Percentiles rank a stretch among this genome's conserved stretches.
Evolutionary conservation across 1,140 invertebrate species (phyloP).

Genomic region (Temnothorax nylanderi): DNA sequence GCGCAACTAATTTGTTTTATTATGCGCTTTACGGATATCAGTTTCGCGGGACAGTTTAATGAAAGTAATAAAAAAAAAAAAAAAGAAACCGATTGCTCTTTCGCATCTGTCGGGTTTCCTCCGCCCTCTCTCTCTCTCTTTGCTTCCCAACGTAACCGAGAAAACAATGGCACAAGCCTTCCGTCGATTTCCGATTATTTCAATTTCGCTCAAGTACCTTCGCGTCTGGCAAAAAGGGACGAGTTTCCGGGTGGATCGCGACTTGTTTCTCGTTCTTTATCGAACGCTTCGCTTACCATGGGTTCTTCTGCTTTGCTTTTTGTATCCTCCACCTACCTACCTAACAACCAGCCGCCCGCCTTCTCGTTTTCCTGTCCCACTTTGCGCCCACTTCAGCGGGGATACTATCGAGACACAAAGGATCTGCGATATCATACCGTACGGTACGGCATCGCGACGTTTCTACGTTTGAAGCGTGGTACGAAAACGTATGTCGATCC

Average conservation of each 20-base stretch:
- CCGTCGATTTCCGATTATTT: conserved; percentile 68
- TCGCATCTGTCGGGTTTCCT: not conserved
- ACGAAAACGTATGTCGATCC: conserved; percentile 13
- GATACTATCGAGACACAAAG: conserved; percentile 29
- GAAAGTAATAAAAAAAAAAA: conserved; percentile 22
- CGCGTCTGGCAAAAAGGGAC: conserved; percentile 57
- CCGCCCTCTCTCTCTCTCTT: not conserved
- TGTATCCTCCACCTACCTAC: conserved; percentile 14
- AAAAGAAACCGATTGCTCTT: not conserved
- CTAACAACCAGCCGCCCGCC: conserved; percentile 5
- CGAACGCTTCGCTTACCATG: conserved; percentile 57
- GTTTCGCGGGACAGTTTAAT: conserved; percentile 51
- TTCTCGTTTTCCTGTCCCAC: conserved; percentile 14
- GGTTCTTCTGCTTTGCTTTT: conserved; percentile 13
- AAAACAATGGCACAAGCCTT: conserved; percentile 57
- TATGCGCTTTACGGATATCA: conserved; percentile 37
- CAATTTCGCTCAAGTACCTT: conserved; percentile 68
- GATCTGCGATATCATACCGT: conserved; percentile 8
- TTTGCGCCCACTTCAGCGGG: not conserved
- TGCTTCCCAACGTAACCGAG: not conserved
- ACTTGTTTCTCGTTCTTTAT: conserved; percentile 56
- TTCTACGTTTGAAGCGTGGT: not conserved
- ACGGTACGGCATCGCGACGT: not conserved
- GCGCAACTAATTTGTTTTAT: conserved; percentile 48
- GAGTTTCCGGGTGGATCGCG: conserved; percentile 37